These are phyloP conservation scores for Tryphoninae sp. DNA, from an alignment of 2,888 invertebrate species.

Conservation along the genomic window DNA sequence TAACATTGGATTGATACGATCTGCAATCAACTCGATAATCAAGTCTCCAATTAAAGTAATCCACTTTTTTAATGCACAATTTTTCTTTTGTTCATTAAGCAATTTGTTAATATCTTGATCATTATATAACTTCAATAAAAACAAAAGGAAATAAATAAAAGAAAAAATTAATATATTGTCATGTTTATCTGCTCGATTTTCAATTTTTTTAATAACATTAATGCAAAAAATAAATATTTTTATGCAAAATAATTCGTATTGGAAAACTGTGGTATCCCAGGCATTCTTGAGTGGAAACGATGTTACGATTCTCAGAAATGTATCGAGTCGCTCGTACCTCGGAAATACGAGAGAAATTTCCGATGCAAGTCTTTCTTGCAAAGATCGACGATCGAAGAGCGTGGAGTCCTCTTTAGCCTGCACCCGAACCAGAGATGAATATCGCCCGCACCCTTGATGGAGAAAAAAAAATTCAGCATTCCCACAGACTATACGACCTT, in stretches of 20 bases:
- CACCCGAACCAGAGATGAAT: constrained; percentile 56
- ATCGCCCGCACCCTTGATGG: constrained; percentile 49
- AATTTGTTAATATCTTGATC: too few relatives aligned
- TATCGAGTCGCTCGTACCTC: not conserved
- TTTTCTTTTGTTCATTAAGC: too few relatives aligned
- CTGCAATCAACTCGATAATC: constrained; percentile 1
- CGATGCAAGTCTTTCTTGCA: constrained; percentile 16
- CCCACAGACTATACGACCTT: constrained; percentile 44
- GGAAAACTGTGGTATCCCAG: not conserved
- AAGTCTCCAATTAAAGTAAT: too few relatives aligned
- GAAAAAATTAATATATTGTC: too few relatives aligned
- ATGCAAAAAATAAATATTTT: not conserved
- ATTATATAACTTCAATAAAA: too few relatives aligned
- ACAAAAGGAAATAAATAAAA: too few relatives aligned
- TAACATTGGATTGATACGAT: constrained; percentile 30
- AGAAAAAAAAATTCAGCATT: constrained; percentile 54
- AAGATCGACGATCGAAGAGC: constrained; percentile 43
- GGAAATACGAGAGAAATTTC: constrained; percentile 17
- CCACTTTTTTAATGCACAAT: too few relatives aligned
- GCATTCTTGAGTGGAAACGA: not conserved
- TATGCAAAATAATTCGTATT: too few relatives aligned
- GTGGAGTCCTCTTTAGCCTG: constrained; percentile 1
- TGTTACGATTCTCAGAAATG: not conserved
- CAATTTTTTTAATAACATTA: not conserved
- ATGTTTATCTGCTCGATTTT: too few relatives aligned